phyloP scores from a whole-genome alignment of 2,888 invertebrate species.

The Branchellion lobata region DNA sequence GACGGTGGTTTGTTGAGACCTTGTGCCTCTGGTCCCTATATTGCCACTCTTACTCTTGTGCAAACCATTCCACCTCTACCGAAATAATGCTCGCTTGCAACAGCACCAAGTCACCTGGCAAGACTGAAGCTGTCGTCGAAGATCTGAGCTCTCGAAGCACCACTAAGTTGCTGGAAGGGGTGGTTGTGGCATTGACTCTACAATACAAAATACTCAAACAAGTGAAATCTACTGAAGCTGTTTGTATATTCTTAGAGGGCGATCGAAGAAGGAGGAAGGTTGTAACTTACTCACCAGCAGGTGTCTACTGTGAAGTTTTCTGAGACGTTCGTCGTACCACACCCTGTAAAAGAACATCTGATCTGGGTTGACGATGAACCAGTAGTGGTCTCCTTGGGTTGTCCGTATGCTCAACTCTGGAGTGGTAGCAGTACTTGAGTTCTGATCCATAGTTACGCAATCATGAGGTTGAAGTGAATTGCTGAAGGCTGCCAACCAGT shows the following conservation, averaged over 20 bases:
- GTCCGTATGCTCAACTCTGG: neutral
- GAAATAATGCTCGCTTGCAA: no score
- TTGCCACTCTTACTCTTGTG: no score
- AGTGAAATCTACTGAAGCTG: neutral
- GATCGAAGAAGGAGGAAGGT: neutral
- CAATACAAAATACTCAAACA: no score
- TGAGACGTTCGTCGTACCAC: constrained; percentile 34
- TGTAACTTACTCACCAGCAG: no score
- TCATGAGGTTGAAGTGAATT: no score
- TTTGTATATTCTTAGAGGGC: neutral
- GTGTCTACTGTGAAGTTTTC: neutral
- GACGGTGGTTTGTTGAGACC: neutral
- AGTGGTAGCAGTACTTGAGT: no score
- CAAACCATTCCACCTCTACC: no score
- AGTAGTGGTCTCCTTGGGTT: neutral
- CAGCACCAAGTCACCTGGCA: constrained; percentile 22
- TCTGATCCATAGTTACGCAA: neutral
- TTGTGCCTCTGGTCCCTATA: neutral
- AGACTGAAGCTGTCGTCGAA: constrained; percentile 42
- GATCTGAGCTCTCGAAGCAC: constrained; percentile 33
- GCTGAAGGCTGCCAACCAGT: no score
- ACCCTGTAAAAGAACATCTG: constrained; percentile 44
- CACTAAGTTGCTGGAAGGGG: constrained; percentile 17
- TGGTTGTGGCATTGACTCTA: neutral
- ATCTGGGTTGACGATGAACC: constrained; percentile 44